Evolutionary conservation across 2,797 vertebrate genomes (phyloP), one percentile per base, ranked within the genome.

Genomic region (Chromobotia macracanthus): DNA sequence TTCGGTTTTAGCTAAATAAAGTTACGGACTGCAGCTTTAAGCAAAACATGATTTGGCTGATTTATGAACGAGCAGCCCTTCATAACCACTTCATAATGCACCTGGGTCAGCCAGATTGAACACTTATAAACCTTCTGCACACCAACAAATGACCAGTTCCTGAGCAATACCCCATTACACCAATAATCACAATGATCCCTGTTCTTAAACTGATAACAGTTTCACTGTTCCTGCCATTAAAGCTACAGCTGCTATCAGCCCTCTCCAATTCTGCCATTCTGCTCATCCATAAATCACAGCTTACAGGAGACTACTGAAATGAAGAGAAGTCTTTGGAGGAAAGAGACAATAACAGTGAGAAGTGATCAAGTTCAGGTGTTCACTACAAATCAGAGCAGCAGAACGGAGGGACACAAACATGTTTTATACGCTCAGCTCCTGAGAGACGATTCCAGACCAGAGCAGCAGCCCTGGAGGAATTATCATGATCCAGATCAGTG

Each of bases 401-500:
- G 6, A 75, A 70, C 61, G 3, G 44, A 75, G 12, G 46, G 35
- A 63, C 60, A 72, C 65, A 68, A 58, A 68, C 55, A 63, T 35
- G 31, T 69, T 69, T 21, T 53, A 19, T 53, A 16, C n/a, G 18
- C 53, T 55, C 8, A 41, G 10, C 38, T 18, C 4, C 48, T 51
- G 50, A 18, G 50, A 51, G 50, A 51, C 5, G n/a, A 51, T 18
- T n/a, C n/a, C n/a, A 23, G 55, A 55, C 1, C 8, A 19, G 19
- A 9, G 19, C n/a, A 55, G n/a, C 1, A 75, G 35, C 0, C 68
- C 50, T 85, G 86, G 78, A 75, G 3, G 11, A 84, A 61, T 85
- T 79, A 85, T 84, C 85, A 89, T 19, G 66, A 70, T 68, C 83
- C 81, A 61, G 0, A 83, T 80, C 84, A 84, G 80, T 87, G 87